Percentiles rank a stretch among this genome's conserved stretches.
Conservation (phyloP, 30 jellyfish, hydroid and myxozoan species). For the Rhopilema esculentum region DNA sequence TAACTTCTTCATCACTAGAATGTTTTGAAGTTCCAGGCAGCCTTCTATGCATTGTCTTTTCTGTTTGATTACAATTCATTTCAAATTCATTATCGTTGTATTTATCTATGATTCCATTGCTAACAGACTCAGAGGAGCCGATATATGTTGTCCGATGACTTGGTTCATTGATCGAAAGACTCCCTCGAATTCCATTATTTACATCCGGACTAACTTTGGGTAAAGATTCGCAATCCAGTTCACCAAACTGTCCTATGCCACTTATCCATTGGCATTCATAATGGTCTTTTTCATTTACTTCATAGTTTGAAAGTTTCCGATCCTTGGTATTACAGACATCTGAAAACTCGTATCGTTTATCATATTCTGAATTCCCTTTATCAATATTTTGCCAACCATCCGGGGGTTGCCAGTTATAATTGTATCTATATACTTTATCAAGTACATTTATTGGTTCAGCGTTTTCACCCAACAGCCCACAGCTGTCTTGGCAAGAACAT, state of each 20-base stretch:
- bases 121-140: neutral
- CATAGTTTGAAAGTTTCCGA: neutral
- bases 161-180: neutral
- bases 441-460: neutral
- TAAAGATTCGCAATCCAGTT: neutral
- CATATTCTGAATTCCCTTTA: neutral
- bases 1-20: neutral
- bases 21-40: neutral
- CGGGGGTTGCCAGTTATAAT: neutral
- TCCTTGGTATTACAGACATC: neutral
- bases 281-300: neutral
- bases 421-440: neutral
- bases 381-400: neutral
- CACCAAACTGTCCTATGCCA: neutral
- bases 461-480: neutral
- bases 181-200: neutral
- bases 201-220: neutral
- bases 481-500: neutral
- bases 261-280: neutral
- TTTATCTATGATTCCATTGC: neutral
- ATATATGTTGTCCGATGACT: neutral
- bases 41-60: neutral
- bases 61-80: neutral
- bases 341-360: neutral
- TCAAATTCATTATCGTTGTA: neutral